Conservation (phyloP, 2,113 vertebrate genomes). For the Indicator maculatus region DNA sequence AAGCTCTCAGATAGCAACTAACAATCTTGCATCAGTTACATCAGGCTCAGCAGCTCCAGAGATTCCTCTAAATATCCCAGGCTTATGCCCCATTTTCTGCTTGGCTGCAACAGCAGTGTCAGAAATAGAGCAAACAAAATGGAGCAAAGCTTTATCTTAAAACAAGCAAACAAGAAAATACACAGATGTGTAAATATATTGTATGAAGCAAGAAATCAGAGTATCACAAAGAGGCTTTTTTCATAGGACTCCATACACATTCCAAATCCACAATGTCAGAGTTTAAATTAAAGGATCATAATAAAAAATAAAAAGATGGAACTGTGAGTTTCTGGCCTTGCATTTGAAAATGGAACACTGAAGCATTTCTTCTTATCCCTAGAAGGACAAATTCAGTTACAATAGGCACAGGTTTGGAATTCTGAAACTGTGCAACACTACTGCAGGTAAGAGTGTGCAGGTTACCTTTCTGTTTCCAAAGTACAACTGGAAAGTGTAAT, state of each 20-base stretch:
- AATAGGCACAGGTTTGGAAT: neutral
- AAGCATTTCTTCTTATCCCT: neutral
- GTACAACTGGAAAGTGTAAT: neutral
- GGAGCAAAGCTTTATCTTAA: slow-evolving; percentile 40
- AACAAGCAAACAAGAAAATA: slow-evolving; percentile 31
- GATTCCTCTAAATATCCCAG: neutral
- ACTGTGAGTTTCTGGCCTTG: neutral
- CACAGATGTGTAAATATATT: neutral
- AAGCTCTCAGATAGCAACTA: neutral
- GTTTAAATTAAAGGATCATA: neutral
- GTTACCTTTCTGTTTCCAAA: neutral
- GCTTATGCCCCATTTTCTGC: neutral
- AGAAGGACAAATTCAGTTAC: neutral
- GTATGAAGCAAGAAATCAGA: neutral
- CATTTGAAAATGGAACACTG: neutral
- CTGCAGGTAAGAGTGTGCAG: neutral
- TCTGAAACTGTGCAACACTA: neutral
- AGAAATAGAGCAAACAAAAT: slow-evolving; percentile 20
- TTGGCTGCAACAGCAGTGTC: neutral
- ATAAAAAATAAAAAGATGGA: neutral
- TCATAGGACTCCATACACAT: neutral
- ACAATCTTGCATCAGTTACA: neutral
- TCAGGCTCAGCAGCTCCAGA: neutral
- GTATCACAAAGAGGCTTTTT: neutral
- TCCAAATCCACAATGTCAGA: neutral